Evolutionary conservation across 2,888 invertebrate species (phyloP).

Genomic region (Lepas anatifera): DNA sequence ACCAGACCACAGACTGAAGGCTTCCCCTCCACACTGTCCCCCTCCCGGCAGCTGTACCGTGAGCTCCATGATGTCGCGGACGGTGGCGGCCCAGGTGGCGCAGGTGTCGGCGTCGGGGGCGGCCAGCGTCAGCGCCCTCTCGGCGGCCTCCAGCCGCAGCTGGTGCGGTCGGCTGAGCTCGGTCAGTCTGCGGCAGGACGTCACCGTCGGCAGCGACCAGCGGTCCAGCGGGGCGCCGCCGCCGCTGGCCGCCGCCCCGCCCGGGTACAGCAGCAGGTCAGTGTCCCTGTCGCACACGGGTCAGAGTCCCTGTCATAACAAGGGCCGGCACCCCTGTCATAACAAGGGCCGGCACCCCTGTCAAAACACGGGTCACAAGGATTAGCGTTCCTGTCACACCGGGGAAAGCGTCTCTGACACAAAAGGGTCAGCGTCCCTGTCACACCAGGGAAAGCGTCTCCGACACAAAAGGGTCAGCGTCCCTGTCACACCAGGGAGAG

Average conservation of each 20-base stretch:
- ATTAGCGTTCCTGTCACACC: too few relatives aligned
- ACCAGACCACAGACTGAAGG: too few relatives aligned
- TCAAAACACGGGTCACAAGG: too few relatives aligned
- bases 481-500: too few relatives aligned
- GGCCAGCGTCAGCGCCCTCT: neutral
- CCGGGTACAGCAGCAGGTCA: constrained; percentile 4
- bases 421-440: too few relatives aligned
- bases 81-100: neutral
- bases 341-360: too few relatives aligned
- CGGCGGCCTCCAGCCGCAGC: neutral
- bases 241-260: neutral
- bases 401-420: too few relatives aligned
- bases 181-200: neutral
- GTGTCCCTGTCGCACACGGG: neutral
- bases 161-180: neutral
- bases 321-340: too few relatives aligned
- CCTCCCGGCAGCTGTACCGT: neutral
- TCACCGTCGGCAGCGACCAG: neutral
- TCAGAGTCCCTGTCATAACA: too few relatives aligned
- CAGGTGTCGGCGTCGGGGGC: neutral
- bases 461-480: too few relatives aligned
- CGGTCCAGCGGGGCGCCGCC: neutral
- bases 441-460: too few relatives aligned
- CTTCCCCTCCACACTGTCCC: too few relatives aligned
- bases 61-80: neutral